These are phyloP conservation scores for Drosophila novamexicana DNA, from an alignment of 1,140 invertebrate species.

Conservation along the genomic window DNA sequence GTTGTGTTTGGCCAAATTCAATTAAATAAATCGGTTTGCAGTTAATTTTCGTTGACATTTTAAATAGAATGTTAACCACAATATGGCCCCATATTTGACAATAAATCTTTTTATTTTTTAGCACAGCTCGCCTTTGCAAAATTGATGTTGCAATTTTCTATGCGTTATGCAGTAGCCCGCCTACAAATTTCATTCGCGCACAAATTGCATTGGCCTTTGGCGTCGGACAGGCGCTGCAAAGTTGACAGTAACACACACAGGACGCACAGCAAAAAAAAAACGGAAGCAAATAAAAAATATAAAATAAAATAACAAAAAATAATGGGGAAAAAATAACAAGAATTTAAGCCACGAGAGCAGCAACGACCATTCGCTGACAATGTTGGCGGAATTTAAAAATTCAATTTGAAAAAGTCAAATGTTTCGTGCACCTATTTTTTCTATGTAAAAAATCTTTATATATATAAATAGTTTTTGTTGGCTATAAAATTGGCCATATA, in stretches of 20 bases:
- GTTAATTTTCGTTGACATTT: conserved; percentile 70
- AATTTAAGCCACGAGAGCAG: conserved; percentile 28
- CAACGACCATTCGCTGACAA: conserved; percentile 29
- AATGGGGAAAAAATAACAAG: neutral
- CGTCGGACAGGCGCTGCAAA: conserved; percentile 35
- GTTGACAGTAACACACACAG: conserved; percentile 29
- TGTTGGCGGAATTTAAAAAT: conserved; percentile 65
- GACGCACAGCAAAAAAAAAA: conserved; percentile 13
- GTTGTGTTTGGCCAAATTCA: neutral
- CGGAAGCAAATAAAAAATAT: conserved; percentile 5
- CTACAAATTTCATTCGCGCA: conserved; percentile 47
- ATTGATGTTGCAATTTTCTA: conserved; percentile 75
- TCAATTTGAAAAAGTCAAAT: conserved; percentile 64
- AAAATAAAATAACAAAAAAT: conserved; percentile 40
- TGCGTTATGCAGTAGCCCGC: conserved; percentile 46
- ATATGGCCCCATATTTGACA: conserved; percentile 37
- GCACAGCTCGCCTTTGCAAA: conserved; percentile 5
- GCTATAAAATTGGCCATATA: conserved; percentile 28
- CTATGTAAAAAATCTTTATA: neutral
- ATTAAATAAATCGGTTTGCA: conserved; percentile 52
- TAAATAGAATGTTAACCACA: conserved; percentile 69
- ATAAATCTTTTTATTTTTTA: conserved; percentile 34
- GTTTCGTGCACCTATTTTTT: conserved; percentile 7
- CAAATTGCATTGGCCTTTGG: conserved; percentile 70
- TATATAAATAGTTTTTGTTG: conserved; percentile 13